Base-by-base conservation (phyloP, 2,888 invertebrate genomes). In the Electrophaes corylata region DNA sequence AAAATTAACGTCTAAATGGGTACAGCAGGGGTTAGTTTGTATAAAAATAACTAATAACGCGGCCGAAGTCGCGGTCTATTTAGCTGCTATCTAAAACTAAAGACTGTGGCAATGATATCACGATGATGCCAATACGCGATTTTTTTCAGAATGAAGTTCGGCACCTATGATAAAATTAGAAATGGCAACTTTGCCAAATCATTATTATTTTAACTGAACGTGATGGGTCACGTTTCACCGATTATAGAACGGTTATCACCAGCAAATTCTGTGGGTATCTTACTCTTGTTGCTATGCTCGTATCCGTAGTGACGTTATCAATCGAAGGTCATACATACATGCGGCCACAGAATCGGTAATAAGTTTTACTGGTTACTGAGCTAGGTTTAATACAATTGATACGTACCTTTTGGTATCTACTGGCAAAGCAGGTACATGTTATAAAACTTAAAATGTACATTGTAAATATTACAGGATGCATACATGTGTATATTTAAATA, bases 201-300 rank as follows among this genome's bases (percentile, higher is more conserved):
- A 58, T 63, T 63, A 48, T 52, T 60, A 55, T 62, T 64, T 40
- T 44, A 49, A 48, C 43, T 20, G 46, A 50, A 23, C 43, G 60
- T 51, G 51, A 23, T 47, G 46, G 59, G 41, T 54, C 59, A 40
- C 44, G 19, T 37, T 6, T 29, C 23, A 29, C 33, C 19, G 51
- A 52, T 45, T 60, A 52, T 12, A 26, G 26, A 26, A 45, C 12
- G 43, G 63, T 57, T 59, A 57, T 44, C 51, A 44, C 41, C 57
- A 49, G 53, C 52, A 49, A 40, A 49, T 57, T 48, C 46, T 43
- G 49, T 62, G 60, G 50, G 46, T 60, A 60, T 55, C 41, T 37
- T 40, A 63, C 48, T 54, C 62, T 53, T 57, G 66, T 66, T 62
- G 57, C 63, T 66, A 68, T 44, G 62, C 48, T 57, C 52, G 57